phyloP scores from a whole-genome alignment of 2,797 vertebrate species.

The Diglossa cyanea region DNA sequence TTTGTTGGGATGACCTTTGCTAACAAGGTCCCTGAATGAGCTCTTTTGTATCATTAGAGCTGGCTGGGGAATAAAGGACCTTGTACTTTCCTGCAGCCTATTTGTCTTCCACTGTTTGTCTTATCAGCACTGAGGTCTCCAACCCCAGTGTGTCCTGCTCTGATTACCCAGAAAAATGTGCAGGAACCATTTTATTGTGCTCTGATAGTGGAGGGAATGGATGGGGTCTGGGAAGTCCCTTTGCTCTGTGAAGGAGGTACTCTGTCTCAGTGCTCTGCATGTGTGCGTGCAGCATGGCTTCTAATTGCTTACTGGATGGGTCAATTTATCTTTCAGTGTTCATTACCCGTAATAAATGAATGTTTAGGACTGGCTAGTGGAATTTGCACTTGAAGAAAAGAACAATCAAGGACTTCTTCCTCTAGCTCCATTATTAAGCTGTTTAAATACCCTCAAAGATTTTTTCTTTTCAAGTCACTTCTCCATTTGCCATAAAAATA shows the following conservation, averaged over 20 bases:
- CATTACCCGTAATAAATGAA: constrained; percentile 55
- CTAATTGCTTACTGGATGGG: constrained; percentile 51
- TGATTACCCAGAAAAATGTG: background rate
- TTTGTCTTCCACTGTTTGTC: background rate
- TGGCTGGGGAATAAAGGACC: background rate
- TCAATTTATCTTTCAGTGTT: constrained; percentile 54
- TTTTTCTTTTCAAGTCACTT: background rate
- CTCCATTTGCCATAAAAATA: background rate
- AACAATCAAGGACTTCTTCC: background rate
- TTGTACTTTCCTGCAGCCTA: background rate
- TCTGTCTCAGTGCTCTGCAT: background rate
- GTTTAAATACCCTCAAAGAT: background rate
- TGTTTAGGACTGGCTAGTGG: constrained; percentile 14
- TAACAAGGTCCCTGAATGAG: constrained; percentile 15
- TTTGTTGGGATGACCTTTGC: constrained; percentile 29
- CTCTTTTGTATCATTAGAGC: constrained; percentile 13
- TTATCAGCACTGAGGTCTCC: background rate
- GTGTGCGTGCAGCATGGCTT: background rate
- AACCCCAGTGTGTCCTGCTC: background rate
- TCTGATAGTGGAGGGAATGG: background rate
- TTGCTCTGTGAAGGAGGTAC: background rate
- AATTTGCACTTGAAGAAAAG: constrained; percentile 33
- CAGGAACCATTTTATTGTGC: background rate
- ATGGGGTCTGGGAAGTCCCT: background rate
- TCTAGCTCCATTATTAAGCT: background rate